Percentiles rank a stretch among this genome's conserved stretches.
Conservation (phyloP, 2,113 vertebrate genomes). For the Aldabrachelys gigantea region DNA sequence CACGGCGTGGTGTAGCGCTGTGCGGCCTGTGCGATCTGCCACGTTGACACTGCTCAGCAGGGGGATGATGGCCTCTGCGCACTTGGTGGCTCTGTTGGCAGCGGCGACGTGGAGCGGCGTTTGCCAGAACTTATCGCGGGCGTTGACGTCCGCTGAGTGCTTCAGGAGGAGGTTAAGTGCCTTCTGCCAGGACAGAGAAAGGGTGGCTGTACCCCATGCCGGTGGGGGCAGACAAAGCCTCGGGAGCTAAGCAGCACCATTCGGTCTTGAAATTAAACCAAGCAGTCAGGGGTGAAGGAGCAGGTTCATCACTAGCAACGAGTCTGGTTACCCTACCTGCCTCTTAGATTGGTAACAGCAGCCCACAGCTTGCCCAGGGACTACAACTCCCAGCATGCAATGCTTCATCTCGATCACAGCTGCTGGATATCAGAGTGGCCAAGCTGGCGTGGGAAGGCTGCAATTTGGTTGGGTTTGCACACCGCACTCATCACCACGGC, state of each 20-base stretch:
- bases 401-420: neutral
- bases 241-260: too few species aligned
- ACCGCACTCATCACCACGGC: neutral
- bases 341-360: neutral
- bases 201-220: accelerated
- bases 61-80: slow-evolving; percentile 87
- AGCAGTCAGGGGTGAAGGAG: neutral
- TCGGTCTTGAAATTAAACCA: neutral
- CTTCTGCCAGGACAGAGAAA: slow-evolving; percentile 72
- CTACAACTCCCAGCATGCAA: neutral
- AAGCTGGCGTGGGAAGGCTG: neutral
- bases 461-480: neutral
- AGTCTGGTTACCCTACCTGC: too few species aligned
- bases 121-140: slow-evolving; percentile 92
- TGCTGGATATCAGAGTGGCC: neutral
- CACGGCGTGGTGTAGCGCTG: slow-evolving; percentile 93
- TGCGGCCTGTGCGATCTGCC: slow-evolving; percentile 89
- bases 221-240: accelerated
- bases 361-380: neutral
- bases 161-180: slow-evolving; percentile 90
- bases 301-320: neutral
- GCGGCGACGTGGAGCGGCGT: slow-evolving; percentile 94
- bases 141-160: slow-evolving; percentile 89
- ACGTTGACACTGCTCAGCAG: slow-evolving; percentile 89
- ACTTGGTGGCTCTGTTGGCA: slow-evolving; percentile 89